Conservation (phyloP, 2,113 vertebrate genomes). For the Raja brachyura region DNA sequence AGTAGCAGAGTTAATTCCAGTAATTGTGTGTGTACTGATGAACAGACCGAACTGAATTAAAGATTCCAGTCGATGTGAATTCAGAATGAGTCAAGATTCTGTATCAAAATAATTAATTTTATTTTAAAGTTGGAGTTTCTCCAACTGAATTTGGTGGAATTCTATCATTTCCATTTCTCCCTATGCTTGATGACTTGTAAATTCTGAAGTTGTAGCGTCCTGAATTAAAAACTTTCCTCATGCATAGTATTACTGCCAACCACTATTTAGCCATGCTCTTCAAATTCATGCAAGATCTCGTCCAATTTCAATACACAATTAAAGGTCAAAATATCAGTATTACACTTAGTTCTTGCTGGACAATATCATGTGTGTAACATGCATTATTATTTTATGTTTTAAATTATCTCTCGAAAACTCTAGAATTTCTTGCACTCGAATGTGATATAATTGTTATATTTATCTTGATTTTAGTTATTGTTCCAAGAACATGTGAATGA, state of each 20-base stretch:
- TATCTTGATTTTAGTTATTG: neutral
- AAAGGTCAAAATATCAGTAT: neutral
- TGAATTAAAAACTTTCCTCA: neutral
- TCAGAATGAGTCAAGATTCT: neutral
- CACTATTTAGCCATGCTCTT: neutral
- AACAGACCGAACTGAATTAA: neutral
- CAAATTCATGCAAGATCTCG: neutral
- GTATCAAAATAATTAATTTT: neutral
- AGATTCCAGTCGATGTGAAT: neutral
- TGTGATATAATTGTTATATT: neutral
- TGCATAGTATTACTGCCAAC: neutral
- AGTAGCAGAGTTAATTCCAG: neutral
- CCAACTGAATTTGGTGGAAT: neutral
- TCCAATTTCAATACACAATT: neutral
- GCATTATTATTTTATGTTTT: neutral
- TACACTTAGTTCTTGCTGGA: neutral
- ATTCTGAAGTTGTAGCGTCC: neutral
- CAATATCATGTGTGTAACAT: neutral
- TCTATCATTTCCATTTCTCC: neutral
- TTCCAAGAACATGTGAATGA: neutral
- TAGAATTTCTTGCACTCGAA: neutral
- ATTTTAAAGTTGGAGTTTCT: neutral
- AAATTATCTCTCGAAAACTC: neutral
- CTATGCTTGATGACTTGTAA: neutral
- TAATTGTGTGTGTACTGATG: neutral